Evolutionary conservation across 35 echinoderm and acorn worm genomes (phyloP), one percentile per base, ranked within the genome.

Genomic region (Holothuria glaberrima): DNA sequence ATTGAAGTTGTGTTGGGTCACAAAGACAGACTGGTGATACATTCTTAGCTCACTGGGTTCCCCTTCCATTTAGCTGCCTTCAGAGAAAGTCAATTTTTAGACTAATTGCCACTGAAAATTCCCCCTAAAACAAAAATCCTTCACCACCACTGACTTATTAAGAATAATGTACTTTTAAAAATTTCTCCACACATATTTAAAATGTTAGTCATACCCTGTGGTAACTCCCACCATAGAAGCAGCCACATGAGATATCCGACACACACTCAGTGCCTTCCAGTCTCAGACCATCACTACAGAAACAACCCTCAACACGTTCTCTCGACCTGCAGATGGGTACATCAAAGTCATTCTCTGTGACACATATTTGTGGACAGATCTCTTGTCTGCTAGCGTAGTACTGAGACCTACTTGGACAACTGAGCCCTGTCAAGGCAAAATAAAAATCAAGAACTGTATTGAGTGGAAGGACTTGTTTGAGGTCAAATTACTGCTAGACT

Each of bases 261-360:
- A 75, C 71, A 75, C 71, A 75, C 1, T 17, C 33, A 75, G 41
- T 38, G 9, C 71, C 71, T 45, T 75, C 71, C 32, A 32, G 33
- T n/a, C 21, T 38, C 5, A 41, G 24, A 6, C 33, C 71, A 75
- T 12, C 22, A 75, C 41, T 29, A 75, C 71, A 75, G 71, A 75
- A 75, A 29, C 71, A 75, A 12, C 71, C 71, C 33, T 75, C 71
- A 34, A 41, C 71, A 19, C 30, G 71, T 75, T 75, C 71, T 75
- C 0, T 29, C 41, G 28, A 34, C 7, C 7, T n/a, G 44, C 71
- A 75, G 12, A 54, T 0, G 5, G 50, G 50, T 14, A 1, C 44
- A 75, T 3, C 24, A 45, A 75, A n/a, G 1, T 32, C 33, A 45
- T 69, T 22, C 16, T 32, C 10, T 45, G 71, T 1, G 21, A 41